Evolutionary conservation across 2,888 invertebrate genomes (phyloP).

Genomic region (Dicycla oo): DNA sequence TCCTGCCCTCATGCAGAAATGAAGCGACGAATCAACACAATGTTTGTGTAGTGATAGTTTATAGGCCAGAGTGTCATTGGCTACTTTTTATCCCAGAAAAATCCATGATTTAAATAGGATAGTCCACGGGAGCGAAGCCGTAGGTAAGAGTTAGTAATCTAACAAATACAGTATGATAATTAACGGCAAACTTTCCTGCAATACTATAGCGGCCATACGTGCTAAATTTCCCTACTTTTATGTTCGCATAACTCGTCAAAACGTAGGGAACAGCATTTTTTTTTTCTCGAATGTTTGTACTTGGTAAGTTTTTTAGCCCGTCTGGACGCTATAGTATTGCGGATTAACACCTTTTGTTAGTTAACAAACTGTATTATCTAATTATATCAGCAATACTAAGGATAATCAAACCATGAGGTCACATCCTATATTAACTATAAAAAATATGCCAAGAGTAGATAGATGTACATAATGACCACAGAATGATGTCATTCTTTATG

Average conservation of each 20-base stretch:
- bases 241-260: too few species aligned
- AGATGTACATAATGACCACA: slow-evolving; percentile 3
- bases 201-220: too few species aligned
- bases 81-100: background rate
- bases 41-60: background rate
- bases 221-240: too few species aligned
- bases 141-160: background rate
- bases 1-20: background rate
- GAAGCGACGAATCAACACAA: background rate
- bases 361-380: too few species aligned
- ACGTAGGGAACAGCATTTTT: too few species aligned
- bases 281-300: too few species aligned
- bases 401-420: slow-evolving; percentile 30
- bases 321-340: too few species aligned
- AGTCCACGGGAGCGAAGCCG: too few species aligned
- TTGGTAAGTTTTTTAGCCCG: too few species aligned
- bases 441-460: slow-evolving; percentile 20
- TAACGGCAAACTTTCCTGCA: too few species aligned
- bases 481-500: slow-evolving; percentile 13
- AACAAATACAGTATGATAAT: too few species aligned
- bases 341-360: too few species aligned
- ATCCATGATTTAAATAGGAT: background rate
- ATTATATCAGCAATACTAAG: background rate
- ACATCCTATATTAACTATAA: slow-evolving; percentile 4
- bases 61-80: background rate